A percentile compares a stretch with the other conserved stretches of the same genome.
These are phyloP conservation scores for Paratilapia polleni DNA, from an alignment of 2,113 vertebrate species.

Conservation along the genomic window DNA sequence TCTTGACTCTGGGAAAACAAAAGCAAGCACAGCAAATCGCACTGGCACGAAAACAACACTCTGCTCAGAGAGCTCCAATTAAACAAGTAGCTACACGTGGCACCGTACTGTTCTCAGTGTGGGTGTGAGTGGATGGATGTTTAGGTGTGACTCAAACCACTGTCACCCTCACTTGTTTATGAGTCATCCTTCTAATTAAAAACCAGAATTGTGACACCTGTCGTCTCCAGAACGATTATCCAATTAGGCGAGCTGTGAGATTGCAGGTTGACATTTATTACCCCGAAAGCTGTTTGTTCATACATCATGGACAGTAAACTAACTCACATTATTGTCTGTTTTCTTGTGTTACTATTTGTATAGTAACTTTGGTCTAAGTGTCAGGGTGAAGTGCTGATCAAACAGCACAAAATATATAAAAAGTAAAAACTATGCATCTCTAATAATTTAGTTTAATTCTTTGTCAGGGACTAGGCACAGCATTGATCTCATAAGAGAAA, in stretches of 20 bases:
- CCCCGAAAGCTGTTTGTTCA: background rate
- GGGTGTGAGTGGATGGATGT: background rate
- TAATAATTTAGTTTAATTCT: background rate
- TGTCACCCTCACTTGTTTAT: background rate
- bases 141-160: constrained; percentile 27
- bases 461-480: background rate
- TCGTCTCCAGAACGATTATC: constrained; percentile 5
- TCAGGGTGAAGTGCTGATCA: background rate
- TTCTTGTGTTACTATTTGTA: background rate
- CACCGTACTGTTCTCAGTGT: background rate
- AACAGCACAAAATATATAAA: background rate
- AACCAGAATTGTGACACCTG: constrained; percentile 2
- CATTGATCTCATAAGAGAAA: background rate
- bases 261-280: background rate
- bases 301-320: background rate
- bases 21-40: background rate
- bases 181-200: constrained; percentile 33
- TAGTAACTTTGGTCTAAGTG: background rate
- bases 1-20: constrained; percentile 21
- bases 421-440: no score
- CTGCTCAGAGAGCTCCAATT: constrained; percentile 23
- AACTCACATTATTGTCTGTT: background rate
- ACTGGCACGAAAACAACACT: constrained; percentile 14
- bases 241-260: constrained; percentile 16
- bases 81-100: background rate